phyloP scores from a whole-genome alignment of 2,113 vertebrate species.

The Forbesichthys papilliferus region DNA sequence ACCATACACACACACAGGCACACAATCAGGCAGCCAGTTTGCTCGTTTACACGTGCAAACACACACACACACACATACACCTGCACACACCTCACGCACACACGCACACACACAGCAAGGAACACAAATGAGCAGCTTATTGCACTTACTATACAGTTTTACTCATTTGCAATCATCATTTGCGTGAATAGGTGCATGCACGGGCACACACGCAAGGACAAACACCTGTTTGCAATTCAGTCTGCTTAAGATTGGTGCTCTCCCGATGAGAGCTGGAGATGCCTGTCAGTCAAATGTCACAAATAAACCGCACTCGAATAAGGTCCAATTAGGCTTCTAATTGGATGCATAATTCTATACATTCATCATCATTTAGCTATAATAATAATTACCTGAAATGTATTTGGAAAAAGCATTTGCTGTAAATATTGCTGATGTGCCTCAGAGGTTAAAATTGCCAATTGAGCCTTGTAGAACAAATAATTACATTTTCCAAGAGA shows the following conservation, averaged over 20 bases:
- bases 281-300: conserved; percentile 37
- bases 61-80: conserved; percentile 9
- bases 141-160: background rate
- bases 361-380: no score
- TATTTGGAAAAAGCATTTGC: background rate
- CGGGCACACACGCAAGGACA: conserved; percentile 18
- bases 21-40: conserved; percentile 33
- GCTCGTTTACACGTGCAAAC: conserved; percentile 27
- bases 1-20: conserved; percentile 25
- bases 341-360: no score
- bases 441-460: background rate
- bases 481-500: background rate
- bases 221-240: conserved; percentile 33
- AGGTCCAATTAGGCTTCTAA: no score
- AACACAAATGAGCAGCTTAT: conserved; percentile 15
- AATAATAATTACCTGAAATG: no score
- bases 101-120: conserved; percentile 8
- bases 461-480: conserved; percentile 6
- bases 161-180: conserved; percentile 8
- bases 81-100: conserved; percentile 1
- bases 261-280: conserved; percentile 26
- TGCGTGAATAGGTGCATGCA: background rate
- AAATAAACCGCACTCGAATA: background rate
- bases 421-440: background rate
- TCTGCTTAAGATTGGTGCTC: conserved; percentile 19